Conservation (phyloP, 2,113 vertebrate genomes). For the Aviceda subcristata region DNA sequence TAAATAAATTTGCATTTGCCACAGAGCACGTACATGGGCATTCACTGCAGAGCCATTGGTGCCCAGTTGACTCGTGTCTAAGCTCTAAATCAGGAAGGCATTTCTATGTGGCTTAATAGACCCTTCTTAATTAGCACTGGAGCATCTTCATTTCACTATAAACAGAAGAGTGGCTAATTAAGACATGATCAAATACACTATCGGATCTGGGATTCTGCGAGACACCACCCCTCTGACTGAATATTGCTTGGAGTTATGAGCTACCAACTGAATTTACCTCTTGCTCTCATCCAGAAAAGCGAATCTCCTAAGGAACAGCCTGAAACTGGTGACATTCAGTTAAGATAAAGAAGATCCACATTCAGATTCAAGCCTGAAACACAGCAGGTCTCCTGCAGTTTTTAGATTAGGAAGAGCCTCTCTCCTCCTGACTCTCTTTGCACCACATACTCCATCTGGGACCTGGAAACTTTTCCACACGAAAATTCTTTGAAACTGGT, state of each 20-base stretch:
- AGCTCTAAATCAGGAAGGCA: neutral
- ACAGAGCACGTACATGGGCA: rapidly evolving
- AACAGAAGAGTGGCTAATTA: neutral
- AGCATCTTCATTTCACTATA: neutral
- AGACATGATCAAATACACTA: neutral
- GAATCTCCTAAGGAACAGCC: neutral
- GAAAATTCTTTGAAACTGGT: neutral
- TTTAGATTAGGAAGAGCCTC: neutral
- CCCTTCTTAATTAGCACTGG: neutral
- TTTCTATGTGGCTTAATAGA: neutral
- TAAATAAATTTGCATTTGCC: neutral
- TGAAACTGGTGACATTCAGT: rapidly evolving
- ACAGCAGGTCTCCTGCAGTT: neutral
- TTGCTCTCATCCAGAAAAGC: neutral
- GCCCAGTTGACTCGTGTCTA: neutral
- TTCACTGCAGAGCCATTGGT: neutral
- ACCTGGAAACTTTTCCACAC: neutral
- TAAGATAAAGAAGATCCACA: neutral
- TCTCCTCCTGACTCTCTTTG: rapidly evolving
- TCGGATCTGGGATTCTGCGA: neutral
- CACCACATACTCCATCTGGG: neutral
- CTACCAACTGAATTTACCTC: neutral
- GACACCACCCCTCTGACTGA: neutral
- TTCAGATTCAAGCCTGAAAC: neutral
- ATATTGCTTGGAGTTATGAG: rapidly evolving